phyloP scores from a whole-genome alignment of 2,797 vertebrate species.

The Coendou prehensilis region DNA sequence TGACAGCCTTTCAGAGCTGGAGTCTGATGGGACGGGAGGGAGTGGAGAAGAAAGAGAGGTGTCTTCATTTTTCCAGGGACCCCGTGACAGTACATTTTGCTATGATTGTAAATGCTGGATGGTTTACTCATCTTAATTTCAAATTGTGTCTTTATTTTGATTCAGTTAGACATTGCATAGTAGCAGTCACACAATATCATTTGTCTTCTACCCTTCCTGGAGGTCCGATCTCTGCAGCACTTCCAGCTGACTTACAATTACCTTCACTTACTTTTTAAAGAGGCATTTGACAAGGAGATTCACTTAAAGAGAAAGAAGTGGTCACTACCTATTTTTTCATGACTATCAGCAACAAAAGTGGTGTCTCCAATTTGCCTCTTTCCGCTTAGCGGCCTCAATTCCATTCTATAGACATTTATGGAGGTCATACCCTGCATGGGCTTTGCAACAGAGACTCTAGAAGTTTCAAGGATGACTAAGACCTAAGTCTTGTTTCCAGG shows the following conservation, averaged over 20 bases:
- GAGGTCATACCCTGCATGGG: neutral
- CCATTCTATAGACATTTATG: neutral
- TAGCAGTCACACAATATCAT: neutral
- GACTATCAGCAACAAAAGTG: neutral
- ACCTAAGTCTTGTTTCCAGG: neutral
- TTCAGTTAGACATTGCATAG: neutral
- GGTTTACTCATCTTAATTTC: constrained; percentile 69
- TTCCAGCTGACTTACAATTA: constrained; percentile 63
- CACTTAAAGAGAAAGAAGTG: neutral
- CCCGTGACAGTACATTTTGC: constrained; percentile 4
- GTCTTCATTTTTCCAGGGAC: neutral
- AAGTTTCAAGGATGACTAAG: neutral
- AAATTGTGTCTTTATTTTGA: constrained; percentile 53
- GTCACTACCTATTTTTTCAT: neutral
- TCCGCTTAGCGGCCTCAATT: neutral
- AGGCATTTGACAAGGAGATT: constrained; percentile 51
- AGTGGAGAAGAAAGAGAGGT: neutral
- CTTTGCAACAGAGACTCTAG: neutral
- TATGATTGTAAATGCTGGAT: neutral
- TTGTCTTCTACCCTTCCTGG: neutral
- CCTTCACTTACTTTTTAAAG: constrained; percentile 59
- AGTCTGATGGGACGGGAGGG: neutral
- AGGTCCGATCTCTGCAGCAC: constrained; percentile 29
- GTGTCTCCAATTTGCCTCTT: neutral
- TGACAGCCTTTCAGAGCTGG: neutral